Percentiles rank a stretch among this genome's conserved stretches.
Evolutionary conservation across 2,113 vertebrate species (phyloP).

Genomic region (Mungos mungo): DNA sequence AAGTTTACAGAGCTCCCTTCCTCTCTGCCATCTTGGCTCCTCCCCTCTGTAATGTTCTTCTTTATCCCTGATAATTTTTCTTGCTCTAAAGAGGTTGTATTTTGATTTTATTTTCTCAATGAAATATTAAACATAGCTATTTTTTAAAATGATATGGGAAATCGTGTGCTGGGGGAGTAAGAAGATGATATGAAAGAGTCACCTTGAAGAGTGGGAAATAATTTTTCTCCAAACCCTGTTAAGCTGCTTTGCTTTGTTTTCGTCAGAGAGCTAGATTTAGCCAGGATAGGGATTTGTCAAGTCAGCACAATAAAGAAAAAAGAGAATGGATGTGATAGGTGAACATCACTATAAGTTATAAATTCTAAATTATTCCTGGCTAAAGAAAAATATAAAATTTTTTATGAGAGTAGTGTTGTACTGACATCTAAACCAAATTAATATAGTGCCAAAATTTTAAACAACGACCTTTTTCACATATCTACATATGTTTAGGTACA

Average conservation of each 20-base stretch:
- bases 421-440: neutral
- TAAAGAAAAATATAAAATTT: neutral
- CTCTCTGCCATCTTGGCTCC: too few relatives aligned
- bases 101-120: conserved; percentile 13
- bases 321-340: neutral
- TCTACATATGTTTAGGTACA: neutral
- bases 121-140: neutral
- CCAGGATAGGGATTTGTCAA: neutral
- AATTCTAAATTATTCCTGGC: neutral
- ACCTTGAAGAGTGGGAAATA: neutral
- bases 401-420: neutral
- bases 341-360: neutral
- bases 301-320: neutral
- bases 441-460: neutral
- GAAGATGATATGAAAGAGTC: neutral
- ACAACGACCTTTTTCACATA: neutral
- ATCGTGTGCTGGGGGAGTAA: neutral
- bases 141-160: neutral
- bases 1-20: too few relatives aligned
- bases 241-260: neutral
- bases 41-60: neutral
- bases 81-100: neutral
- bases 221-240: neutral
- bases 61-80: neutral
- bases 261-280: neutral